Evolutionary conservation across 2,797 vertebrate species (phyloP), one percentile per base, ranked within the genome.

Genomic region (Thunnus albacares): DNA sequence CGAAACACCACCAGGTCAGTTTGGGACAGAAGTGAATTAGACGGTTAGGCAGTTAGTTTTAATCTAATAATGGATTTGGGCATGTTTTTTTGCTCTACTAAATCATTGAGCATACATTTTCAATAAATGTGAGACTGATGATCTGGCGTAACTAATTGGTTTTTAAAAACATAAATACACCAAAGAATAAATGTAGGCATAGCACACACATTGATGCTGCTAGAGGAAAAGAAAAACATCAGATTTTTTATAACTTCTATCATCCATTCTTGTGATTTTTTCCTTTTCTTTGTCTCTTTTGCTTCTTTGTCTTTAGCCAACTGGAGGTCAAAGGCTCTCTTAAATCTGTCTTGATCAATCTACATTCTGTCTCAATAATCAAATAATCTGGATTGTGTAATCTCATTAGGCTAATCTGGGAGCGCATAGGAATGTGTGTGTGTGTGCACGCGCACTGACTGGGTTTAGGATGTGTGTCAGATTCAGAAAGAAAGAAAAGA

Each of bases 381-480:
- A 71, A 90, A 85, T 92, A 90, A 93, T 93, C 92, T 87, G 90
- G 87, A 87, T 78, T 78, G 33, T 81, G 85, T 91, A 92, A 94
- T 95, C 90, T 71, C 57, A 77, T 92, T 94, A 92, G 72, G 77
- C 24, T 93, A 90, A 94, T 91, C 92, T 87, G 75, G 28, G 13
- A 53, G 64, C 64, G 53, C 67, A 28, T 62, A 70, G 63, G 65
- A 43, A 12, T 79, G 49, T 83, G 69, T 57, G 77, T 18, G 45
- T 62, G 77, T 52, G 41, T 8, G 59, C 53, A 15, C 56, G 10
- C 55, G 66, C 2, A 5, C 12, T 11, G n/a, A 22, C 53, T 15
- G 58, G 11, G 30, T 22, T 28, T 43, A 22, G 33, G 26, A 28
- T 64, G 56, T 66, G 71, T 60, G 61, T 67, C 18, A 49, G 24